Conservation (phyloP, 2,888 invertebrate genomes). For the Ophioninae sp. region DNA sequence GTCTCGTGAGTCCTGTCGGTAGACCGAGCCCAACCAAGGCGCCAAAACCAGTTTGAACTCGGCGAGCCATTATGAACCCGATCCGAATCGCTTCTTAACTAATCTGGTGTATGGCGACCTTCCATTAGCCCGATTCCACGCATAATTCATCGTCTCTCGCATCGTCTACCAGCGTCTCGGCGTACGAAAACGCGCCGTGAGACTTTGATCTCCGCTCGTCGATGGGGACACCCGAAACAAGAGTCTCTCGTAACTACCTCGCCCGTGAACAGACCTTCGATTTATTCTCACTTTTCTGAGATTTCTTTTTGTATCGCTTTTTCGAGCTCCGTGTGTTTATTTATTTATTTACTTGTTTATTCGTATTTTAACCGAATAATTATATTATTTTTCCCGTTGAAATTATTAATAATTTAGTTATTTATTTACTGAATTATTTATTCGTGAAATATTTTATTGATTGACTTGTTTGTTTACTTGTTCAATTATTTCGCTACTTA, state of each 20-base stretch:
- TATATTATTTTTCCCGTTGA: background rate
- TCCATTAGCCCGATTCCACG: constrained; percentile 75
- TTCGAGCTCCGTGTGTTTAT: no score
- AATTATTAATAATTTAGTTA: background rate
- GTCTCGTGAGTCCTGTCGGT: background rate
- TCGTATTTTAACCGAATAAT: background rate
- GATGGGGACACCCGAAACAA: background rate
- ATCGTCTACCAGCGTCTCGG: constrained; percentile 43
- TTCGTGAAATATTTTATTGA: no score
- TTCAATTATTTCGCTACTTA: no score
- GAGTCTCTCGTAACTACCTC: background rate
- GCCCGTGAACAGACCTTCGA: background rate
- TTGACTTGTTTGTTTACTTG: no score
- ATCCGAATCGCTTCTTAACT: constrained; percentile 74
- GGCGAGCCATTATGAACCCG: constrained; percentile 74
- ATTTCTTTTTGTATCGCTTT: background rate
- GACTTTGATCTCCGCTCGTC: constrained; percentile 28
- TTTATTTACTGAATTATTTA: background rate
- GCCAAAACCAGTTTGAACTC: constrained; percentile 72
- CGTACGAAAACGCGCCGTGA: constrained; percentile 22
- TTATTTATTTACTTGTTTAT: background rate
- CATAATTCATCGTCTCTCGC: constrained; percentile 71
- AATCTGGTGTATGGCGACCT: constrained; percentile 73
- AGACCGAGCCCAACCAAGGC: constrained; percentile 43
- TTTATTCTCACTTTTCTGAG: background rate